phyloP scores from a whole-genome alignment of 2,113 vertebrate genomes.

The Acrocephalus kingi region DNA sequence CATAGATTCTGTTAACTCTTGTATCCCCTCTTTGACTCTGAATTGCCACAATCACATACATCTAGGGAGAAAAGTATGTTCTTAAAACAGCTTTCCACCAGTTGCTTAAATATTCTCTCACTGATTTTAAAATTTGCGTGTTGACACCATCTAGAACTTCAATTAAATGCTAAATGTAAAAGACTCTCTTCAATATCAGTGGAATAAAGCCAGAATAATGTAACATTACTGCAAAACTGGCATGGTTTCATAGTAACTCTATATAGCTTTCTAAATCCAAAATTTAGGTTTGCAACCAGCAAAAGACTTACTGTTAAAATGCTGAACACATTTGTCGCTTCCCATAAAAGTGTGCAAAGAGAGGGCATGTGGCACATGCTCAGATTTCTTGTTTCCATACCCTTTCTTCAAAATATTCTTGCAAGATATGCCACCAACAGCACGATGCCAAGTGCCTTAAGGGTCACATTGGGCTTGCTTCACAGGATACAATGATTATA shows the following conservation, averaged over 20 bases:
- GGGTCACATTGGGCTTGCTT: slow-evolving; percentile 52
- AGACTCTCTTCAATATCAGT: not conserved
- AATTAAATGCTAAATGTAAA: not conserved
- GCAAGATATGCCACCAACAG: slow-evolving; percentile 23
- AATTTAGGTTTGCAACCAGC: slow-evolving; percentile 28
- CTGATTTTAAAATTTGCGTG: not conserved
- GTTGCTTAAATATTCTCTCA: not conserved
- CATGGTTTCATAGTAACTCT: not conserved
- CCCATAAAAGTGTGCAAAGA: not conserved
- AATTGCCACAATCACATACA: not conserved
- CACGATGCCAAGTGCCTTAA: slow-evolving; percentile 35
- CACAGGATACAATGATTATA: slow-evolving; percentile 58
- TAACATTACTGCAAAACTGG: slow-evolving; percentile 14
- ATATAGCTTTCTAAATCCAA: slow-evolving; percentile 17
- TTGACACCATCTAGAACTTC: not conserved
- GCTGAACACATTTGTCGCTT: slow-evolving; percentile 34
- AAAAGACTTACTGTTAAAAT: slow-evolving; percentile 53
- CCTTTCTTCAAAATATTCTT: slow-evolving; percentile 54
- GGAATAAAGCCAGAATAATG: slow-evolving; percentile 18
- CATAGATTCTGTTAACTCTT: not conserved
- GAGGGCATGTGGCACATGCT: slow-evolving; percentile 20
- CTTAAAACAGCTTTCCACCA: not conserved
- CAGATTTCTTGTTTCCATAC: slow-evolving; percentile 7
- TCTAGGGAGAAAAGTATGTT: not conserved
- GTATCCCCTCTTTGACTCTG: not conserved